Base-by-base conservation (phyloP, 35 echinoderm and acorn worm genomes). In the Nesometra sesokonis region DNA sequence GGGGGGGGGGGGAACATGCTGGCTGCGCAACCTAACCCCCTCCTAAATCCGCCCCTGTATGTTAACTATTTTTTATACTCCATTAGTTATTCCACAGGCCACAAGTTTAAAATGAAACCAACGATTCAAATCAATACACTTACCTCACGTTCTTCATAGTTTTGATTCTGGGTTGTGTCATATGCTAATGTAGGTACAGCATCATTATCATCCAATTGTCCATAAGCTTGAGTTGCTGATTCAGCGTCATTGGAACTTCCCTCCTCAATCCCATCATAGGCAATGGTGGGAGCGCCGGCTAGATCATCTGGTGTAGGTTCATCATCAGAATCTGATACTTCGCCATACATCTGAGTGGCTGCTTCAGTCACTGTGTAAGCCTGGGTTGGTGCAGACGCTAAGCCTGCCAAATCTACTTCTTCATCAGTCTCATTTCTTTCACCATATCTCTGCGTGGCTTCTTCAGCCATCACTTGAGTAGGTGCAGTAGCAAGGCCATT, bases 301-400 rank as follows among this genome's bases (percentile, higher is more conserved):
- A 36, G 37, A 35, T 30, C 35, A 0, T 29, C 81, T 3, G 2
- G 7, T 11, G 9, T 11, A 38, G 3, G 13, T 0, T 36, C 81
- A 13, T 83, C 81, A 38, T 83, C 81, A 37, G 27, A 13, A 2
- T 83, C 81, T 13, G 34, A 11, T 27, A 30, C 33, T 5, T 37
- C 37, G 0, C 81, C 81, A 39, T 83, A 83, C 23, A 23, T 38
- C 35, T 83, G 81, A 13, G 81, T 83, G 32, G 81, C 81, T 83
- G 81, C 81, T 83, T 35, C 81, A 83, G 8, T 19, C 15, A 15
- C 39, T 27, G 52, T 27, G 21, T 67, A 67, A 67, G 52, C 52
- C 52, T 67, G 52, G 23, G 52, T 67, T 2, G 52, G 52, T 19
- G 52, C 52, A 17, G 52, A 2, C 7, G 52, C 52, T 19, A 67